A percentile compares a stretch with the other conserved stretches of the same genome.
phyloP scores from a whole-genome alignment of 2,797 vertebrate species.

The Pogonophryne albipinna region DNA sequence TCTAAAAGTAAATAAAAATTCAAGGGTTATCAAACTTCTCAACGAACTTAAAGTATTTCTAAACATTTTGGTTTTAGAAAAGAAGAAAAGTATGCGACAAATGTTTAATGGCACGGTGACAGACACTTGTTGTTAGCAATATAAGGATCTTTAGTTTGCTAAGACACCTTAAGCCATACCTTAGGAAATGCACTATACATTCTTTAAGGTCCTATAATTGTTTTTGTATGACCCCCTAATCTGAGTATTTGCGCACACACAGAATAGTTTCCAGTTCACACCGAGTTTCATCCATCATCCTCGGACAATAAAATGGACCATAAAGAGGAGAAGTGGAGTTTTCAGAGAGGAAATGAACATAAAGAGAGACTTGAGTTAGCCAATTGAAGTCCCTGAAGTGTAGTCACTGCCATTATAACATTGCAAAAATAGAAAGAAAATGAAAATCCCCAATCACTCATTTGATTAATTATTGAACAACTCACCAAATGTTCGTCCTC shows the following conservation, averaged over 20 bases:
- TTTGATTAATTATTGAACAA: constrained; percentile 10
- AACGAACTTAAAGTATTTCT: neutral
- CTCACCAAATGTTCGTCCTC: neutral
- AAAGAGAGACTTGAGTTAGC: constrained; percentile 33
- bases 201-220: constrained; percentile 8
- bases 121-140: neutral
- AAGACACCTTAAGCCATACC: neutral
- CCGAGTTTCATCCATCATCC: constrained; percentile 35
- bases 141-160: neutral
- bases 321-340: constrained; percentile 49
- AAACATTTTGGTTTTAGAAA: neutral
- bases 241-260: constrained; percentile 26
- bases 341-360: constrained; percentile 33
- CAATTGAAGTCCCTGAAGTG: constrained; percentile 40
- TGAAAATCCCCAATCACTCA: neutral
- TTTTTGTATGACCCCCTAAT: neutral
- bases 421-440: too few relatives aligned
- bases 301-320: constrained; percentile 46
- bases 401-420: neutral
- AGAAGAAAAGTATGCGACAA: constrained; percentile 1
- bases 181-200: neutral
- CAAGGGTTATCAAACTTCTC: neutral
- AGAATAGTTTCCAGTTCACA: constrained; percentile 37
- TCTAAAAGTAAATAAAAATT: neutral
- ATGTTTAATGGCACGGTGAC: neutral